These are phyloP conservation scores for Scomber scombrus DNA, from an alignment of 2,113 vertebrate genomes.

Conservation along the genomic window DNA sequence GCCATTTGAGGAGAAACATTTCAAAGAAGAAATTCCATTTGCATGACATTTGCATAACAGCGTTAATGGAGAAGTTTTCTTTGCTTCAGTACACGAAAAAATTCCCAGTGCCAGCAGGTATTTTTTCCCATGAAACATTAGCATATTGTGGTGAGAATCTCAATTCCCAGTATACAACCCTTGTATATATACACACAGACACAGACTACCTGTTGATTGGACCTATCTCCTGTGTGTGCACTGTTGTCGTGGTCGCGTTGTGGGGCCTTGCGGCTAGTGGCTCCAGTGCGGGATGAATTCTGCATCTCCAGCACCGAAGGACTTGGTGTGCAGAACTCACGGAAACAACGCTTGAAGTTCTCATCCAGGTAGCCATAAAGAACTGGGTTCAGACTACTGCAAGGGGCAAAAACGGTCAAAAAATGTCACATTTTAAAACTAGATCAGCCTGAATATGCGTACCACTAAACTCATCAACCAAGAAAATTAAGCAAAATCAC, in stretches of 20 bases:
- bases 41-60: no score
- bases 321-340: slow-evolving; percentile 96
- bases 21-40: no score
- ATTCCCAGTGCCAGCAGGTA: not conserved
- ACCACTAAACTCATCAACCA: not conserved
- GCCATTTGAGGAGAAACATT: no score
- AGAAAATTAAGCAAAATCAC: no score
- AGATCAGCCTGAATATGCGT: not conserved
- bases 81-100: no score
- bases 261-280: slow-evolving; percentile 80
- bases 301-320: slow-evolving; percentile 92
- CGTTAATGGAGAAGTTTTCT: no score
- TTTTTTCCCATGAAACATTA: not conserved
- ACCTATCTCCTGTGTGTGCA: slow-evolving; percentile 92
- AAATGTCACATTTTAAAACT: not conserved
- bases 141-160: not conserved
- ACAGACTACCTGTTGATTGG: slow-evolving; percentile 93
- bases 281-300: slow-evolving; percentile 89
- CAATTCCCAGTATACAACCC: not conserved
- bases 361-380: slow-evolving; percentile 99
- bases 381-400: slow-evolving; percentile 93
- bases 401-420: not conserved
- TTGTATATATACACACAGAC: not conserved
- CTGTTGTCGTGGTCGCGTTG: slow-evolving; percentile 91
- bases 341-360: slow-evolving; percentile 99